Base-by-base conservation (phyloP, 2,888 invertebrate genomes). In the Archaeoteleia sp. region DNA sequence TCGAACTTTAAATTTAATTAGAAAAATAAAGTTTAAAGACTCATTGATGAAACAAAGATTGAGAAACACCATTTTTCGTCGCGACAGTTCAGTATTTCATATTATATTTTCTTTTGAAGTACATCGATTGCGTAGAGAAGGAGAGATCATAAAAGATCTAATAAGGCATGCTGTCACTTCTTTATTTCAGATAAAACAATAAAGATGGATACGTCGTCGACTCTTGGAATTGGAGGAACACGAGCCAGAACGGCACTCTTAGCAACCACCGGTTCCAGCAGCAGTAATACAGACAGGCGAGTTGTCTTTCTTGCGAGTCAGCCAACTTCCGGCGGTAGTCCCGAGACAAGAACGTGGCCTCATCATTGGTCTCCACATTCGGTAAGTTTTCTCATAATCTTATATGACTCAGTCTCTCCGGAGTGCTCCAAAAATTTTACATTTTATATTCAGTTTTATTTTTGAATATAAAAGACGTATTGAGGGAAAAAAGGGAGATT, bases 281-380 rank as follows among this genome's bases (percentile, higher is more conserved):
- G 80, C 61, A 81, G 83, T 70, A 81, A 77, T 62, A 74, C 76
- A 65, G 85, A 85, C 60, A 80, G 85, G 54, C 82, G 84, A 12
- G 85, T 85, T 63, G 84, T 85, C 63, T 85, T 85, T 74, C 78
- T 83, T 66, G 83, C 83, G 3, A 83, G 83, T 62, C 80, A 80
- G 69, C 76, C 80, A 30, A 69, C 60, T 54, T 60, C 72, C 35
- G 73, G 74, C 43, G 57, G 70, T 43, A 74, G 71, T 53, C 80
- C 81, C 66, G 85, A 85, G 67, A 82, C 81, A 9, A 80, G 82
- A 57, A 85, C 85, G 43, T 85, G 85, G 85, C 85, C 85, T 29
- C 85, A 85, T 73, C 79, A 85, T 51, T 85, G 85, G 85, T 83
- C 85, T 9, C 85, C 84, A 9, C 81, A 82, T 46, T 75, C 81